phyloP scores from a whole-genome alignment of 1,140 invertebrate genomes.

The Panulirus ornatus region DNA sequence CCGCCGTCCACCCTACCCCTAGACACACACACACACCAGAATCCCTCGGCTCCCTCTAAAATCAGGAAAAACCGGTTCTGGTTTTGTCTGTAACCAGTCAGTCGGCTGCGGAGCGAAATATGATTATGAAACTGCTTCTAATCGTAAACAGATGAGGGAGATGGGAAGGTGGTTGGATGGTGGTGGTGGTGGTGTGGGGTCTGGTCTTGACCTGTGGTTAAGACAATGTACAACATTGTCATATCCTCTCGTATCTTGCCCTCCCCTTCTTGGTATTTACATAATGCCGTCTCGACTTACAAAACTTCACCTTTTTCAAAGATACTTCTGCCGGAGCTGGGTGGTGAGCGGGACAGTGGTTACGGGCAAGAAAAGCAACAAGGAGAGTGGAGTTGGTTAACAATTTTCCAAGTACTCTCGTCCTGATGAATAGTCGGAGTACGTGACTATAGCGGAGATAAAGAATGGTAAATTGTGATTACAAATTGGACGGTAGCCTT shows the following conservation, averaged over 20 bases:
- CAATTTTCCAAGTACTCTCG: slow-evolving; percentile 37
- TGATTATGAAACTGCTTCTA: slow-evolving; percentile 57
- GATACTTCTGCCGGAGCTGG: too few species aligned
- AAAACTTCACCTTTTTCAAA: slow-evolving; percentile 11
- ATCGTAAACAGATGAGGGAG: slow-evolving; percentile 51
- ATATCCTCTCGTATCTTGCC: not conserved
- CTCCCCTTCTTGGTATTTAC: slow-evolving; percentile 31
- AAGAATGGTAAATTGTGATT: slow-evolving; percentile 54
- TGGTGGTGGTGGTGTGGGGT: not conserved
- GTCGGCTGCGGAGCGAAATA: slow-evolving; percentile 53
- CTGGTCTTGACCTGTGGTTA: not conserved
- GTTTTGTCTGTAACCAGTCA: slow-evolving; percentile 53
- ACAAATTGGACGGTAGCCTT: slow-evolving; percentile 59
- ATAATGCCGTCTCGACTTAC: slow-evolving; percentile 50
- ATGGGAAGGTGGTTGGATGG: slow-evolving; percentile 11
- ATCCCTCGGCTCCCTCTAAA: not conserved
- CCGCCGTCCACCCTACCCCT: not conserved
- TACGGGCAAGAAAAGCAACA: slow-evolving; percentile 48
- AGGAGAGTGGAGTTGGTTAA: slow-evolving; percentile 13
- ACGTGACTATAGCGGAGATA: slow-evolving; percentile 50
- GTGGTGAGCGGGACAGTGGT: slow-evolving; percentile 8
- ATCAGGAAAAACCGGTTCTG: slow-evolving; percentile 62
- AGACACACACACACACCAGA: not conserved
- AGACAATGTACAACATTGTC: not conserved
- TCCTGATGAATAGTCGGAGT: slow-evolving; percentile 30